Evolutionary conservation across 2,797 vertebrate genomes (phyloP).

Genomic region (Macropodus opercularis): DNA sequence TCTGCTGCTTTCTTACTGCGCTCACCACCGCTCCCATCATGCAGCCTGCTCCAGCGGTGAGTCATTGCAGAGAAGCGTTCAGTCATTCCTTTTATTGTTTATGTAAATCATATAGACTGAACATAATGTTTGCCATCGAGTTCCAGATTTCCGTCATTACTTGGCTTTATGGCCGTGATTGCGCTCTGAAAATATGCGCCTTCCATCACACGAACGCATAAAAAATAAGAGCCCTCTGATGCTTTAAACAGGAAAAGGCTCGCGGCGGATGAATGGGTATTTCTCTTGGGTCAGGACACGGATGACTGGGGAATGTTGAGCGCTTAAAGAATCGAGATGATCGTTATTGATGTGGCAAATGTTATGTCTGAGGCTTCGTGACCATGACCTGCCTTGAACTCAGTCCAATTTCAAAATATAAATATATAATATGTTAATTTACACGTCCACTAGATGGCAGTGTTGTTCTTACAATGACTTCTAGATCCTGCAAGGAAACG

Average conservation of each 20-base stretch:
- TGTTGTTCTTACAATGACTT: constrained; percentile 29
- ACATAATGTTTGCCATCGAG: constrained; percentile 44
- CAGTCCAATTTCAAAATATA: constrained; percentile 2
- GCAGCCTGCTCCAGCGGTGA: constrained; percentile 66
- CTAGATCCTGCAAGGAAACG: constrained; percentile 8
- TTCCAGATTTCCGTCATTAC: constrained; percentile 75
- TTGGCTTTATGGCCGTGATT: constrained; percentile 59
- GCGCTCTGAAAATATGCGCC: constrained; percentile 64
- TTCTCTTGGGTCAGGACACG: constrained; percentile 59
- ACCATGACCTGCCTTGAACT: constrained; percentile 42
- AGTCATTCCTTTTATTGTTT: constrained; percentile 77
- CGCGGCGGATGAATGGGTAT: constrained; percentile 58
- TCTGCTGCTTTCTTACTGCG: constrained; percentile 48
- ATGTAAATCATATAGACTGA: constrained; percentile 76
- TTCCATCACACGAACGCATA: constrained; percentile 59
- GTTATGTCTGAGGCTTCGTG: constrained; percentile 59
- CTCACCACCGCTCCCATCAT: constrained; percentile 51
- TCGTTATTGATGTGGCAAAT: constrained; percentile 54
- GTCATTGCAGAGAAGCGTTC: constrained; percentile 64
- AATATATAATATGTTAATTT: too few relatives aligned
- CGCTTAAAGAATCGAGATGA: constrained; percentile 38
- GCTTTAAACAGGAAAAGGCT: constrained; percentile 58
- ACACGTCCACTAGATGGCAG: constrained; percentile 60
- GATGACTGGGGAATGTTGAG: constrained; percentile 53
- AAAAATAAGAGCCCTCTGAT: constrained; percentile 50